Evolutionary conservation across 37 sponge, comb jelly and placozoan species (phyloP).

Genomic region (Agelas oroides): DNA sequence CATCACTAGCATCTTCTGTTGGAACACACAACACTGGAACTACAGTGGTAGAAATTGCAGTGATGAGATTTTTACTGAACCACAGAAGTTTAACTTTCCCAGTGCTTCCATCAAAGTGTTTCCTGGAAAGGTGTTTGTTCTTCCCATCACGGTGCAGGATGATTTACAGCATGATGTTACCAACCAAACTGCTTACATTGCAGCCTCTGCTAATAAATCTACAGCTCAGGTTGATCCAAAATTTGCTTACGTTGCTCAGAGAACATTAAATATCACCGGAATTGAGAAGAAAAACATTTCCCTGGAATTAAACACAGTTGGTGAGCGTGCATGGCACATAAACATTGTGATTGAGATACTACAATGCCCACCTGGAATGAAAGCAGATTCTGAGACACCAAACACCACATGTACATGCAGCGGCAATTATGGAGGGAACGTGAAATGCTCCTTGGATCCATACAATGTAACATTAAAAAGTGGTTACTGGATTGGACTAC

Average conservation of each 20-base stretch:
- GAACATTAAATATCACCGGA: background rate
- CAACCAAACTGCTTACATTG: constrained; percentile 1
- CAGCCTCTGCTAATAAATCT: background rate
- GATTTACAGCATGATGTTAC: constrained; percentile 19
- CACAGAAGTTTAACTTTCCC: background rate
- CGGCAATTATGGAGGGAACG: background rate
- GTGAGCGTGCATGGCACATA: constrained; percentile 18
- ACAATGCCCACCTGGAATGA: constrained; percentile 36
- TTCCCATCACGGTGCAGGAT: constrained; percentile 34
- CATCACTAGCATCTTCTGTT: constrained; percentile 13
- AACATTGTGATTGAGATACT: constrained; percentile 12
- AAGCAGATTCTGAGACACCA: background rate
- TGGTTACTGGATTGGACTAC: constrained; percentile 45
- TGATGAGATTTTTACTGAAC: background rate
- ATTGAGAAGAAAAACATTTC: background rate
- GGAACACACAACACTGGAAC: background rate
- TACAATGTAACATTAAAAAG: background rate
- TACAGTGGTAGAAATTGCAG: background rate
- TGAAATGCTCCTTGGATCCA: background rate
- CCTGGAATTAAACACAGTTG: background rate
- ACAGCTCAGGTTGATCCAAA: background rate
- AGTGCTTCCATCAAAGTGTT: background rate
- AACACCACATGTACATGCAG: background rate
- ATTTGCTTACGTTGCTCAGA: background rate
- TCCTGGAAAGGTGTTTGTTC: constrained; percentile 37